phyloP scores from a whole-genome alignment of 2,888 invertebrate species.

The Synergus japonicus region DNA sequence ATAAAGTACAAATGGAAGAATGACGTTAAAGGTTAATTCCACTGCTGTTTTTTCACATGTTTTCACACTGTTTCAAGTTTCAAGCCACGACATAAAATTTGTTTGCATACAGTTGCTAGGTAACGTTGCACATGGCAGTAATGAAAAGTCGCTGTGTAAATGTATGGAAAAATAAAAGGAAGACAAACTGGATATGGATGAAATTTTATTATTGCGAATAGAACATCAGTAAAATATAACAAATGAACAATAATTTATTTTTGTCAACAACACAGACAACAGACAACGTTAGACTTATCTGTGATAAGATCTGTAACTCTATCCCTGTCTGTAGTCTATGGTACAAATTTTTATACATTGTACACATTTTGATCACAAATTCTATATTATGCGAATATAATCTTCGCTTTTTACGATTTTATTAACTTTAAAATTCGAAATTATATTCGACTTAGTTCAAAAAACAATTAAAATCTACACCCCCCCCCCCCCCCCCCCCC shows the following conservation, averaged over 20 bases:
- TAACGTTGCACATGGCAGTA: not conserved
- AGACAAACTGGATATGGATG: not conserved
- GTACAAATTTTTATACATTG: constrained; percentile 12
- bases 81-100: not conserved
- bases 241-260: constrained; percentile 11
- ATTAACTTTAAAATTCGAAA: not conserved
- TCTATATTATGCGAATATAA: not conserved
- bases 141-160: not conserved
- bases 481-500: too few relatives aligned
- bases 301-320: not conserved
- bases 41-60: not conserved
- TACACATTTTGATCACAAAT: constrained; percentile 10
- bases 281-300: constrained; percentile 4
- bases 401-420: not conserved
- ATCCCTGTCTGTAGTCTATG: constrained; percentile 7
- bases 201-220: constrained; percentile 16
- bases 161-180: not conserved
- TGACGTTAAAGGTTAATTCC: not conserved
- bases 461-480: not conserved
- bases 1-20: not conserved
- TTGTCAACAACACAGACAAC: not conserved
- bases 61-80: not conserved
- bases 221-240: constrained; percentile 26
- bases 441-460: not conserved
- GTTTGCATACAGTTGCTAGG: constrained; percentile 16